Percentiles rank a stretch among this genome's conserved stretches.
Evolutionary conservation across 2,113 vertebrate species (phyloP).

Genomic region (Apeltes quadracus): DNA sequence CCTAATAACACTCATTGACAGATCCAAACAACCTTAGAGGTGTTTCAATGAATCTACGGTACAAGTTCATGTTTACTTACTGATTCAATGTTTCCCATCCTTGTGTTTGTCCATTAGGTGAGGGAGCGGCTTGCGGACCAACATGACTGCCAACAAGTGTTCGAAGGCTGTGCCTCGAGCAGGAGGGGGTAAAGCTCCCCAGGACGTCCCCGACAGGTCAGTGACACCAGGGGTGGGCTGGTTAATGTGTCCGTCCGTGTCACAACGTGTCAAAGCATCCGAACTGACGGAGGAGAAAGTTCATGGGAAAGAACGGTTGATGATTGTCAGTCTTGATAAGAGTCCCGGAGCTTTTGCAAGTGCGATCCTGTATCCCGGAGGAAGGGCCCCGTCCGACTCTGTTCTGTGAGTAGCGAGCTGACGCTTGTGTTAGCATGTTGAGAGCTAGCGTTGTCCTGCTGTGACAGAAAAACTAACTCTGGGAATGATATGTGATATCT

Average conservation of each 20-base stretch:
- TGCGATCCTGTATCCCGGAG: constrained; percentile 57
- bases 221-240: constrained; percentile 48
- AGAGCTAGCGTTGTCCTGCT: constrained; percentile 60
- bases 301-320: constrained; percentile 25
- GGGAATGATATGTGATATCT: constrained; percentile 47
- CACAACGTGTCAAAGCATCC: constrained; percentile 5
- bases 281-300: constrained; percentile 4
- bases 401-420: constrained; percentile 53
- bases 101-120: constrained; percentile 82
- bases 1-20: not conserved
- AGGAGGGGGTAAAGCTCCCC: constrained; percentile 89
- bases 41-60: not conserved
- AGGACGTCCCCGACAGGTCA: constrained; percentile 90
- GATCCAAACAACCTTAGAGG: not conserved
- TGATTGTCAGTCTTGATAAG: constrained; percentile 46
- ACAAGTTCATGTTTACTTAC: constrained; percentile 2
- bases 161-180: constrained; percentile 87
- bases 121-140: constrained; percentile 82
- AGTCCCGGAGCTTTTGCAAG: constrained; percentile 47
- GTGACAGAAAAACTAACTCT: constrained; percentile 44
- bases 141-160: constrained; percentile 99
- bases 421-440: constrained; percentile 67
- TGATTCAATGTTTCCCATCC: constrained; percentile 1
- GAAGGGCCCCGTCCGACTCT: constrained; percentile 52
- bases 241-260: not conserved